Evolutionary conservation across 2,797 vertebrate species (phyloP), one percentile per base, ranked within the genome.

Genomic region (Malurus leucopterus): DNA sequence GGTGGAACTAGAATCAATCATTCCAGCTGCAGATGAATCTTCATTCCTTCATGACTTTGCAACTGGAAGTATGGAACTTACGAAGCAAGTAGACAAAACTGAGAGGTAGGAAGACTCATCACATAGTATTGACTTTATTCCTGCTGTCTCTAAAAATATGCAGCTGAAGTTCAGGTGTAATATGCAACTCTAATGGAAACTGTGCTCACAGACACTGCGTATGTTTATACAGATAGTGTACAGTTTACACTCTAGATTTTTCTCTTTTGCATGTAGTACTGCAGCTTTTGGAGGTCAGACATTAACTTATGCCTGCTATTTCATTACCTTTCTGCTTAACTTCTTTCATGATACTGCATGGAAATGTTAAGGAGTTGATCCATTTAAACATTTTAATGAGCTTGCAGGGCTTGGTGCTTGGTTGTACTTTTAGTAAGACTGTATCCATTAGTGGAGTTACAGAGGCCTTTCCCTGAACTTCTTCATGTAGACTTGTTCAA

Each of bases 61-160:
- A 59, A 8, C 57, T 90, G 19, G 30, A 92, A 96, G 59, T 76
- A 30, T 54, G 54, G 69, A 85, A 62, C 18, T 68, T 90, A 54
- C 2, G 23, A 67, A 91, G 49, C 80, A 95, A 93, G 49, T 29
- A 78, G 57, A 53, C 29, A n/a, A 76, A 53, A 53, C 22, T 17
- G 58, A 76, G 89, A 96, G 95, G 97, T 97, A 96, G 40, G 82
- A 85, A 44, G 26, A 61, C 38, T 72, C 13, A 74, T 90, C 19
- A 27, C 15, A 82, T 76, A 76, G 36, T 84, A 50, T 15, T 73
- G 4, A 34, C 26, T 75, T 64, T 51, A 53, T 67, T 61, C 40
- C 27, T 79, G 11, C 44, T 73, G 6, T 61, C n/a, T 68, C 21
- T 75, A 76, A 71, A 73, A 81, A 90, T 61, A 34, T 3, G 17